These are phyloP conservation scores for Glomeris marginata DNA, from an alignment of 2,888 invertebrate genomes.

Conservation along the genomic window DNA sequence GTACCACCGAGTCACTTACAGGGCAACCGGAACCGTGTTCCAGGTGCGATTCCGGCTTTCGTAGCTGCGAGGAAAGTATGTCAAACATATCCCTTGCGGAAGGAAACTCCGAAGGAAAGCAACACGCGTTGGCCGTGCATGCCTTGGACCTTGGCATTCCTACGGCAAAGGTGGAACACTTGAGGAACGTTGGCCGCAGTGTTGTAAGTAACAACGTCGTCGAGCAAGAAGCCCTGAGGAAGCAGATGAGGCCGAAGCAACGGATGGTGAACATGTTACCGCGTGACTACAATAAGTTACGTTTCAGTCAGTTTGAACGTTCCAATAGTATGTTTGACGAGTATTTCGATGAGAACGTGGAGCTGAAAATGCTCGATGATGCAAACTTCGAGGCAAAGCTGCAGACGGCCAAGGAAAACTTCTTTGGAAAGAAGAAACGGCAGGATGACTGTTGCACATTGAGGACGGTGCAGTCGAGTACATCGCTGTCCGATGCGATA, in stretches of 20 bases:
- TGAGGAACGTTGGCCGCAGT: constrained; percentile 7
- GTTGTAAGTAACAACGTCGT: no score
- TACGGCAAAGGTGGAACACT: constrained; percentile 4
- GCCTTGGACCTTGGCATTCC: constrained; percentile 5
- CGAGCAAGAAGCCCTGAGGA: not conserved
- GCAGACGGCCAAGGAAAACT: not conserved
- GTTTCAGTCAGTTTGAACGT: constrained; percentile 6
- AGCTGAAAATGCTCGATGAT: constrained; percentile 11
- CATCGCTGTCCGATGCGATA: not conserved
- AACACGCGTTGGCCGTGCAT: not conserved
- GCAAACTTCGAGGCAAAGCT: constrained; percentile 7
- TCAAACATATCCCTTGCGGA: constrained; percentile 1
- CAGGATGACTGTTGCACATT: not conserved
- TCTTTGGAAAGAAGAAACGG: not conserved
- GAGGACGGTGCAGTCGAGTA: not conserved
- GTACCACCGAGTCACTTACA: not conserved
- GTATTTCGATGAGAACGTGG: constrained; percentile 22
- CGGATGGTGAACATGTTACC: no score
- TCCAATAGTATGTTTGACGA: constrained; percentile 25
- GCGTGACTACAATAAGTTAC: no score
- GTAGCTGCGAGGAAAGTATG: constrained; percentile 8
- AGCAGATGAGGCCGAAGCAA: not conserved
- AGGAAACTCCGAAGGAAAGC: not conserved
- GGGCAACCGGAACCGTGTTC: not conserved
- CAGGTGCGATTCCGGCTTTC: constrained; percentile 13